Conservation (phyloP, 1,140 invertebrate genomes). For the Steinernema feltiae region DNA sequence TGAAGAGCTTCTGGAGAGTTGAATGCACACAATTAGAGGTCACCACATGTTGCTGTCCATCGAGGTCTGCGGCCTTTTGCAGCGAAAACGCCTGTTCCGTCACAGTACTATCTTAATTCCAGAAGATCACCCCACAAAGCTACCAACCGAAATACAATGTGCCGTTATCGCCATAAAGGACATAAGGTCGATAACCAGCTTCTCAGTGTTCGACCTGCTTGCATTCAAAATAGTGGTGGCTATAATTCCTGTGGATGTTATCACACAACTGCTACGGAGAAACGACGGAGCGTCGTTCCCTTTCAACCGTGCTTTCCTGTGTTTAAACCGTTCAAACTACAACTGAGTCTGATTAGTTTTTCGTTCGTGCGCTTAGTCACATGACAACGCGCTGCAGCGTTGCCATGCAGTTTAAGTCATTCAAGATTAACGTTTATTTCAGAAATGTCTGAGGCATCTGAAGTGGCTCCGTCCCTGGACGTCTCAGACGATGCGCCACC, state of each 20-base stretch:
- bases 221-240: background rate
- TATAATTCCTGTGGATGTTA: background rate
- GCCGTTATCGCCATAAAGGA: background rate
- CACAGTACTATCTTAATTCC: background rate
- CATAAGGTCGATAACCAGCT: background rate
- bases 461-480: background rate
- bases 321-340: too few relatives aligned
- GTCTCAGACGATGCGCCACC: conserved; percentile 3
- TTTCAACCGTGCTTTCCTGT: too few relatives aligned
- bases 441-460: background rate
- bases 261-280: too few relatives aligned
- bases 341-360: too few relatives aligned
- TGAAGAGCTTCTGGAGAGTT: too few relatives aligned
- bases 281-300: too few relatives aligned
- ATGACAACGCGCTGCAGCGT: too few relatives aligned
- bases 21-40: too few relatives aligned
- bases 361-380: too few relatives aligned
- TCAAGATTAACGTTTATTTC: background rate
- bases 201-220: background rate
- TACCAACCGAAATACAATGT: background rate
- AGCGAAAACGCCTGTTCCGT: conserved; percentile 4
- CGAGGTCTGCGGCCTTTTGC: background rate
- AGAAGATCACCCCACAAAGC: background rate
- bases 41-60: background rate
- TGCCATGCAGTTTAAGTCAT: too few relatives aligned